phyloP scores from a whole-genome alignment of 2,113 vertebrate species.

The Syrmaticus mikado region DNA sequence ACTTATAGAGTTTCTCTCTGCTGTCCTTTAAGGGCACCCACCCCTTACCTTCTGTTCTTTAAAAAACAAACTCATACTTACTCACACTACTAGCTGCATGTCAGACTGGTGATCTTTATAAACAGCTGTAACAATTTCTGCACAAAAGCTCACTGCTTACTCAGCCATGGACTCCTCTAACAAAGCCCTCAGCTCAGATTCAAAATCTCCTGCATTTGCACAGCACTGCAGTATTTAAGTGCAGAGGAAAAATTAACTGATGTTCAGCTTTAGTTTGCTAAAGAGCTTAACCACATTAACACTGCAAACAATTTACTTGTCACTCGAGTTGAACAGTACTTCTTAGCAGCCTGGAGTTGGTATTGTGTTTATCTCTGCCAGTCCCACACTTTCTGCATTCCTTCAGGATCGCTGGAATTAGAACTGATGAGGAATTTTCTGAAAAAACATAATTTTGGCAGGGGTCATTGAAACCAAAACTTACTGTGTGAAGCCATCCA shows the following conservation, averaged over 20 bases:
- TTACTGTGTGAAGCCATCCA: background rate
- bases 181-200: background rate
- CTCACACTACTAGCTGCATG: background rate
- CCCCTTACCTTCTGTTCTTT: background rate
- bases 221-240: background rate
- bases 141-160: constrained; percentile 2
- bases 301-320: background rate
- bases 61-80: constrained; percentile 1
- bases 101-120: background rate
- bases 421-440: constrained; percentile 40
- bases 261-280: constrained; percentile 20
- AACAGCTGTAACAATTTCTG: background rate
- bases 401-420: constrained; percentile 18
- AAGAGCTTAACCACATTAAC: background rate
- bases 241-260: background rate
- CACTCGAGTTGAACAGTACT: background rate
- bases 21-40: background rate
- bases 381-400: constrained; percentile 37
- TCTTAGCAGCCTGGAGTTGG: background rate
- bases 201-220: background rate
- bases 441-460: constrained; percentile 50
- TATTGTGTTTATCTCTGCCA: constrained; percentile 3
- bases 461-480: background rate
- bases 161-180: background rate
- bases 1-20: background rate